phyloP scores from a whole-genome alignment of 2,888 invertebrate species.

The Acronicta leporina region DNA sequence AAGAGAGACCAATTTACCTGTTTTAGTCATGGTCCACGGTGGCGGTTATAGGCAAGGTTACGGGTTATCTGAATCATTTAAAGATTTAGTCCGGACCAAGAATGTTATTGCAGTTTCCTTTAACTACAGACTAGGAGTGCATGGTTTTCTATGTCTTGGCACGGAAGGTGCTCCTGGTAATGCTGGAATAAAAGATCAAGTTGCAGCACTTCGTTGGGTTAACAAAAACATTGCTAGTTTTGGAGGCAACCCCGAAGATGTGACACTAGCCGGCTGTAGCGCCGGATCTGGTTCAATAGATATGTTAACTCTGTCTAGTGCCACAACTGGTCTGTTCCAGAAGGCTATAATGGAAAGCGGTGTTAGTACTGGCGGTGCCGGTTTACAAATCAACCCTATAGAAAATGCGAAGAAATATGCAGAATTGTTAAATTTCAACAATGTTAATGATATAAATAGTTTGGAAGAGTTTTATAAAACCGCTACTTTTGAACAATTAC shows the following conservation, averaged over 20 bases:
- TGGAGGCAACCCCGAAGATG: conserved; percentile 74
- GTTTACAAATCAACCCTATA: conserved; percentile 68
- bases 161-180: conserved; percentile 74
- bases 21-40: conserved; percentile 79
- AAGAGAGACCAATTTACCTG: conserved; percentile 65
- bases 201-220: conserved; percentile 71
- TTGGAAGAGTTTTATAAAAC: conserved; percentile 72
- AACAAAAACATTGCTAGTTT: conserved; percentile 71
- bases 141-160: conserved; percentile 75
- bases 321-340: conserved; percentile 68
- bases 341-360: conserved; percentile 74
- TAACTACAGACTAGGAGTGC: conserved; percentile 71
- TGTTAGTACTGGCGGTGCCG: conserved; percentile 56
- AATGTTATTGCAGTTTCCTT: conserved; percentile 68
- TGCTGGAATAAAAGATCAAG: conserved; percentile 78
- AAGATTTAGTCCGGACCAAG: conserved; percentile 58
- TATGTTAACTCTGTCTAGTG: conserved; percentile 68
- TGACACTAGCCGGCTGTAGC: conserved; percentile 71
- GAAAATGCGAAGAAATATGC: conserved; percentile 69
- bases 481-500: conserved; percentile 57
- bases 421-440: conserved; percentile 56
- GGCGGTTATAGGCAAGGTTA: conserved; percentile 75
- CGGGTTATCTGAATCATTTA: conserved; percentile 59
- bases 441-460: conserved; percentile 62
- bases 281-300: conserved; percentile 72